Evolutionary conservation across 1,140 invertebrate species (phyloP).

Genomic region (Colletes gigas): DNA sequence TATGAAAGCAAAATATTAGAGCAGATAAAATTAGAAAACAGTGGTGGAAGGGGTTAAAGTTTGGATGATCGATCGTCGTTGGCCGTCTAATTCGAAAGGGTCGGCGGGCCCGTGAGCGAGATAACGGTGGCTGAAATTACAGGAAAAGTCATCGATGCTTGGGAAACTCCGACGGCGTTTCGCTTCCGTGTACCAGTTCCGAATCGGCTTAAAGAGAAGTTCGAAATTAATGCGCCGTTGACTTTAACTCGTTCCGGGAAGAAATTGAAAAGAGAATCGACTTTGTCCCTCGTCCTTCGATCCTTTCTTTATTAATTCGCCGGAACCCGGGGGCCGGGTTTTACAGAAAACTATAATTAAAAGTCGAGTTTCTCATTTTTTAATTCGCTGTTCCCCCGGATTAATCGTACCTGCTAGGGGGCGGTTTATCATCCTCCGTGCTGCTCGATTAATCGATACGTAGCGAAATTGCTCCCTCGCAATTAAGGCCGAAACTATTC

Average conservation of each 20-base stretch:
- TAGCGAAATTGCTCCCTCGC: constrained; percentile 5
- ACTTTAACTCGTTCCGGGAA: constrained; percentile 29
- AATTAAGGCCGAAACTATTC: too few relatives aligned
- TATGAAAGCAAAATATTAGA: too few relatives aligned
- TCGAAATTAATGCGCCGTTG: constrained; percentile 35
- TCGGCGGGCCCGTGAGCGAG: not conserved
- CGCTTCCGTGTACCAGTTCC: constrained; percentile 11
- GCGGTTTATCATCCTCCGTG: not conserved
- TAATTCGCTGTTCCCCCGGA: constrained; percentile 22
- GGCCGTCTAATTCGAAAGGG: constrained; percentile 4
- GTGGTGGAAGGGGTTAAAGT: not conserved
- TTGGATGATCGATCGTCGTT: constrained; percentile 3
- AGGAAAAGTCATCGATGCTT: not conserved
- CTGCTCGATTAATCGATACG: constrained; percentile 10
- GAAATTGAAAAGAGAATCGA: constrained; percentile 21
- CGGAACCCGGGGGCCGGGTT: constrained; percentile 8
- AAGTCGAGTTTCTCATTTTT: constrained; percentile 32
- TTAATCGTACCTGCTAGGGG: constrained; percentile 25
- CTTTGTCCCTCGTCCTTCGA: constrained; percentile 18
- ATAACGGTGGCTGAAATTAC: not conserved
- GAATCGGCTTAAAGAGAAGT: constrained; percentile 28
- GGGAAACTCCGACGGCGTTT: not conserved
- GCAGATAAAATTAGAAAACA: too few relatives aligned
- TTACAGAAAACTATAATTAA: constrained; percentile 39
- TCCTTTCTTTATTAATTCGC: constrained; percentile 45